Base-by-base conservation (phyloP, 53 echinoderm and acorn worm genomes). In the Astropecten irregularis region DNA sequence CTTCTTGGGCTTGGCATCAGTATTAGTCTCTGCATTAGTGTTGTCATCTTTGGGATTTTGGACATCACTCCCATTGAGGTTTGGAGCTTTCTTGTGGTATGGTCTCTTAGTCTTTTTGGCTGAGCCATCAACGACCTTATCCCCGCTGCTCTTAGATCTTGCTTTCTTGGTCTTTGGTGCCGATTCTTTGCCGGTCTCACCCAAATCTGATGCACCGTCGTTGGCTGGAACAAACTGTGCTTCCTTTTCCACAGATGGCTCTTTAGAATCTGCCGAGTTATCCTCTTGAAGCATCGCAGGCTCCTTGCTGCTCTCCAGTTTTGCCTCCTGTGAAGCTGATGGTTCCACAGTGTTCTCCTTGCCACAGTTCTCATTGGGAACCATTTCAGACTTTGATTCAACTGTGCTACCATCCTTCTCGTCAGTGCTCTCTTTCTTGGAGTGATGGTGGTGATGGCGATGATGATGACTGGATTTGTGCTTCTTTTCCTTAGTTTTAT, bases 391-490 rank as follows among this genome's bases (percentile, higher is more conserved):
- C 40, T 40, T 20, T 66, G 33, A 31, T 29, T 1, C 32, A 9
- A 32, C 61, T 8, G 18, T 10, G 11, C 22, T 32, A 8, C 30
- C 33, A 10, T 7, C 16, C 6, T 61, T 32, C 10, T 18, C 19
- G 3, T 13, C 61, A 27, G 18, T 71, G 28, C 51, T 34, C n/a
- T 18, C 47, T 74, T 74, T 74, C 74, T 57, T 57, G 9, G 74
- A 74, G 38, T 74, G 74, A 56, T 74, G 35, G 66, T 66, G 74
- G 44, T 66, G 66, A 42, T 66, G 66, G 34, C 37, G 66, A 38
- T 69, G 69, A 69, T 46, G 69, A 22, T 57, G 74, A 55, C 26
- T 38, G 9, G 74, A 56, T 40, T 74, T 74, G 19, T 40, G 56
- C 28, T 79, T 79, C 58, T 77, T 40, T 60, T 77, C 23, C 79